Evolutionary conservation across 2,888 invertebrate species (phyloP).

Genomic region (Ichneumon xanthorius): DNA sequence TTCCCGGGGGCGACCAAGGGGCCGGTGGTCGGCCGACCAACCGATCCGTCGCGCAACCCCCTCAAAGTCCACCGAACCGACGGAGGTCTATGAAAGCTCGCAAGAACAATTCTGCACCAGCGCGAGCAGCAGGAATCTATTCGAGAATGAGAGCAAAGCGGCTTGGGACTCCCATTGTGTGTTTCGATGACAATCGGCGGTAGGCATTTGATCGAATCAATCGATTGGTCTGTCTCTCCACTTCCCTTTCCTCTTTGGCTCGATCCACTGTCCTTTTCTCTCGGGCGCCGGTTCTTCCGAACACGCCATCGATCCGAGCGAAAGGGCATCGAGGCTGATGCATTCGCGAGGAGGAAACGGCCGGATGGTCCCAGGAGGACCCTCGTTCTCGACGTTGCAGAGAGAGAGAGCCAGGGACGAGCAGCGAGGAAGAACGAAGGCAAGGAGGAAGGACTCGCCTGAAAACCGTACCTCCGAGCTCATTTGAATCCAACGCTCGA

Average conservation of each 20-base stretch:
- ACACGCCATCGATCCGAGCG: constrained; percentile 69
- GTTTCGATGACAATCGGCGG: constrained; percentile 81
- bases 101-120: constrained; percentile 50
- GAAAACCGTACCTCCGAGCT: constrained; percentile 76
- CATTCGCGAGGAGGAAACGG: constrained; percentile 58
- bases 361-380: constrained; percentile 75
- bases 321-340: constrained; percentile 65
- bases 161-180: constrained; percentile 77
- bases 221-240: constrained; percentile 77
- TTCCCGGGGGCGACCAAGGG: constrained; percentile 38
- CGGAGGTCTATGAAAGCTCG: constrained; percentile 51
- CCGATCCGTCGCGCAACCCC: constrained; percentile 50
- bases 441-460: constrained; percentile 50
- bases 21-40: constrained; percentile 44
- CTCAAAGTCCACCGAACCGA: constrained; percentile 56
- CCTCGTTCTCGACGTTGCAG: constrained; percentile 58
- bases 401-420: constrained; percentile 37
- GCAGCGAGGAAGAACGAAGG: constrained; percentile 29
- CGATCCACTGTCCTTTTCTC: constrained; percentile 11
- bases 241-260: constrained; percentile 8
- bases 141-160: constrained; percentile 50
- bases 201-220: constrained; percentile 82
- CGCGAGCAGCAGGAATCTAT: constrained; percentile 53
- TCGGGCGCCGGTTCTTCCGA: constrained; percentile 75
- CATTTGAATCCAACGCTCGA: constrained; percentile 81